phyloP scores from a whole-genome alignment of 2,113 vertebrate genomes.

The Cryptomyrus ogoouensis region DNA sequence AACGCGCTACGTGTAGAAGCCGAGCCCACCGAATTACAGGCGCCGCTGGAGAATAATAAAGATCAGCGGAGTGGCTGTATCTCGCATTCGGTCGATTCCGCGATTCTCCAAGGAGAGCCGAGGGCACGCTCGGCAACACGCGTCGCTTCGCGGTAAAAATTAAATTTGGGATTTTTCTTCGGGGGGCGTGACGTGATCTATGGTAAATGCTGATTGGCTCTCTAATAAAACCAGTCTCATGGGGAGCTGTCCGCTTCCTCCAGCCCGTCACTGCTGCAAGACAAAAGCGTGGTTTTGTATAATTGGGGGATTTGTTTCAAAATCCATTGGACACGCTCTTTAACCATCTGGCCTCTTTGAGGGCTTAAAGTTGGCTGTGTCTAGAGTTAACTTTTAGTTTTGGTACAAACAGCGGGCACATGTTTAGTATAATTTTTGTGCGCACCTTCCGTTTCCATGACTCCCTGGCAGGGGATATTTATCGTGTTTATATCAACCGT shows the following conservation, averaged over 20 bases:
- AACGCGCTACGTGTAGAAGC: not conserved
- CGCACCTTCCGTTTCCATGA: not conserved
- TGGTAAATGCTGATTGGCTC: not conserved
- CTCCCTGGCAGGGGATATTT: not conserved
- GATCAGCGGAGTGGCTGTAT: not conserved
- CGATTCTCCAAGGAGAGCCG: not conserved
- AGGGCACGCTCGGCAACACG: not conserved
- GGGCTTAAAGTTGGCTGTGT: not conserved
- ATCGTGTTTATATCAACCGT: not conserved
- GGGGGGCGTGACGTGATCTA: not conserved
- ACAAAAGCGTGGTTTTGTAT: not conserved
- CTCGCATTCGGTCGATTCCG: not conserved
- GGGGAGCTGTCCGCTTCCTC: not conserved
- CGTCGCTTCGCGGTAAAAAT: not conserved
- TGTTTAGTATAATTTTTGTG: not conserved
- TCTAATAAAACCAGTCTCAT: not conserved
- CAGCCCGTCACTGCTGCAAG: not conserved
- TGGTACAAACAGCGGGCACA: not conserved
- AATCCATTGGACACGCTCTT: not conserved
- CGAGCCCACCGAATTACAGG: not conserved
- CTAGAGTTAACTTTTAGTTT: not conserved
- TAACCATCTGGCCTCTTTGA: not conserved
- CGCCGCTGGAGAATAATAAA: constrained; percentile 4
- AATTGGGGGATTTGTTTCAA: constrained; percentile 1
- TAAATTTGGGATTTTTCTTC: not conserved